Evolutionary conservation across 2,113 vertebrate genomes (phyloP), one percentile per base, ranked within the genome.

Genomic region (Kobus ellipsiprymnus): DNA sequence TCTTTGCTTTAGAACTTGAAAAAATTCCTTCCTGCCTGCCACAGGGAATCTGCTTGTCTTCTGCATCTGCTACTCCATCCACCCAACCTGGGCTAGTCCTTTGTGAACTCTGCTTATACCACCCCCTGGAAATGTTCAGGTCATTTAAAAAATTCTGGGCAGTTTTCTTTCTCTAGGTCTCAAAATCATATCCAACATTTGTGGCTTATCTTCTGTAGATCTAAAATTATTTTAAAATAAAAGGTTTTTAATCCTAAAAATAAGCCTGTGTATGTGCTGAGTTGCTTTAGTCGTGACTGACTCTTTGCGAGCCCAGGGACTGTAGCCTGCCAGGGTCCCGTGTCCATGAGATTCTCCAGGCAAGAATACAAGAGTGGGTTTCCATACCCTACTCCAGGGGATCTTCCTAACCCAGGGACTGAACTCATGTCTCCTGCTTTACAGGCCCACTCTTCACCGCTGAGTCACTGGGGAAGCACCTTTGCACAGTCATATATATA

Each of bases 151-250:
- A 54, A 54, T 27, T n/a, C 3, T 16, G 33, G 8, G 7, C 6
- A 90, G 44, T n/a, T 71, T 82, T 74, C 30, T 82, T 71, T 87
- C 52, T 59, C 44, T 21, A 3, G 60, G 36, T 92, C 74, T 87
- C 54, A 36, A 92, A 92, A 83, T 77, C 85, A 82, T 60, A 81
- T 57, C 82, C 33, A 94, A 62, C 48, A 77, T 55, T 33, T 44
- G 29, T 67, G 33, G 27, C 9, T 87, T 97, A 46, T 67, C 19
- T 57, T 83, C 17, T 48, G 44, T 33, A 94, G 74, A 48, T 60
- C 14, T 91, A 55, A 88, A 92, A 84, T 60, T 60, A 86, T 80
- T 80, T 94, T 19, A 87, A 74, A 91, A 55, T 84, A 64, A 94
- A 46, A 44, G 23, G 9, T 36, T 82, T 83, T 91, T 50, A 78